Base-by-base conservation (phyloP, 2,113 vertebrate genomes). In the Procapra przewalskii region DNA sequence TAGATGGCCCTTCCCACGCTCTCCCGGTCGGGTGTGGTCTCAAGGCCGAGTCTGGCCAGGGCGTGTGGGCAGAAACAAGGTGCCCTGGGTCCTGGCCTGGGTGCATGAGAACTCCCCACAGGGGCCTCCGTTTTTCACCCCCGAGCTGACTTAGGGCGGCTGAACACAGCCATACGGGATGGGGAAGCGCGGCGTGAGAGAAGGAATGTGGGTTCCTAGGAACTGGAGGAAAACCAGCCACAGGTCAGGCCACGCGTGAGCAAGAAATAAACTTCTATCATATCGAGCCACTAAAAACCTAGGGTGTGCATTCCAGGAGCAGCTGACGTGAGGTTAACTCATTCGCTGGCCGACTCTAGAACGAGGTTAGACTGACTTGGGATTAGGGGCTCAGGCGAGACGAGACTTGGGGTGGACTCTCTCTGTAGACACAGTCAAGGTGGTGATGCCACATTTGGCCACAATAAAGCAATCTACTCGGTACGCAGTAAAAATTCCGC, bases 21-120 rank as follows among this genome's bases (percentile, higher is more conserved):
- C 82, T 5, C 45, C 81, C 5, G 1, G 67, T 40, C 2, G 5
- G 31, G 52, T 50, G 54, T n/a, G 87, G 33, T 19, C 6, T 0
- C 3, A 5, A n/a, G 45, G n/a, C 55, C 11, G 10, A 13, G 9
- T 15, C 86, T 19, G 40, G n/a, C 52, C 43, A n/a, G 60, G 11
- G 2, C 2, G 0, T 7, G 15, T 16, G 48, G 13, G 21, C 12
- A 40, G 10, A 86, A 85, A 50, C 6, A n/a, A 55, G 0, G 27
- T 8, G n/a, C 3, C 54, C 67, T 21, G 0, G 14, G 21, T 27
- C 80, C 54, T n/a, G 29, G 81, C 55, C 85, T 60, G 19, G 27
- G 43, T 60, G 64, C 36, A 25, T 1, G 27, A 31, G 43, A 45
- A 23, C n/a, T 43, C 23, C 62, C 43, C 82, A 52, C 29, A 60